Conservation (phyloP, 1,140 invertebrate species). For the Cydia strobilella region DNA sequence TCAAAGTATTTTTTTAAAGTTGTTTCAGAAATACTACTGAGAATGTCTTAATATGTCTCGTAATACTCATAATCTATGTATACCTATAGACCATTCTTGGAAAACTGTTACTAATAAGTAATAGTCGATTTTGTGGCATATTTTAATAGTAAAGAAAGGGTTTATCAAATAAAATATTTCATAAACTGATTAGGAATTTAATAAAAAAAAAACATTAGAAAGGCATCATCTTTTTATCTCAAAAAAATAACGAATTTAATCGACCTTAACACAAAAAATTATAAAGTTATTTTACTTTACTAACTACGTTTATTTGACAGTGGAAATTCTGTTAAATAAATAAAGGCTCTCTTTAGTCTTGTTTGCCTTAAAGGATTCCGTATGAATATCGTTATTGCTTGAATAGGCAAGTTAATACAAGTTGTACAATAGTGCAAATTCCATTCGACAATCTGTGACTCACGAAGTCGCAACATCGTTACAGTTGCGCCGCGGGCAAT, state of each 20-base stretch:
- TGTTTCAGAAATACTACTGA: neutral
- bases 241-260: neutral
- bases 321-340: too few relatives aligned
- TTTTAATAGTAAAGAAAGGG: too few relatives aligned
- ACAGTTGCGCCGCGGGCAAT: conserved; percentile 38
- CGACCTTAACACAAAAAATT: neutral
- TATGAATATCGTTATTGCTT: too few relatives aligned
- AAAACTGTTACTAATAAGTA: too few relatives aligned
- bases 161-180: neutral
- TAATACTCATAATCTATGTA: neutral
- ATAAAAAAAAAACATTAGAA: neutral
- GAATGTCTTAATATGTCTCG: neutral
- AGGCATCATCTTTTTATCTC: neutral
- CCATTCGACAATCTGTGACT: neutral
- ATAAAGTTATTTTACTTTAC: neutral
- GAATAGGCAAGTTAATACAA: too few relatives aligned
- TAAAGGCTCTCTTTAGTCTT: too few relatives aligned
- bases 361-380: too few relatives aligned
- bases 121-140: too few relatives aligned
- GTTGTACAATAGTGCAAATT: neutral
- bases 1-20: neutral
- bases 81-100: too few relatives aligned
- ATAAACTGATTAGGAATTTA: neutral
- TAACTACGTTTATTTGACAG: too few relatives aligned
- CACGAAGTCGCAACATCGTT: conserved; percentile 24